Base-by-base conservation (phyloP, 2,888 invertebrate species). In the Lymantria monacha region DNA sequence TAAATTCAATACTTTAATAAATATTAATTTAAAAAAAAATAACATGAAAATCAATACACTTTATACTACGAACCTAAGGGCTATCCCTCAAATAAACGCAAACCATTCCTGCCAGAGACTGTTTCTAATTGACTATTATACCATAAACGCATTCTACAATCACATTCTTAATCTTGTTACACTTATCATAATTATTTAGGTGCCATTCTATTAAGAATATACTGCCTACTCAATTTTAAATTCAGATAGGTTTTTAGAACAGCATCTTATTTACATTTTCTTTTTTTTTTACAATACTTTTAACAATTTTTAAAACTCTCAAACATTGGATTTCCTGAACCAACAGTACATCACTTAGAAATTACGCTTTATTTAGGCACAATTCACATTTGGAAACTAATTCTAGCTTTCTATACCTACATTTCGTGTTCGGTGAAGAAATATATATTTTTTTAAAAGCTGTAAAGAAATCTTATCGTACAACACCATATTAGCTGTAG, bases 331-430 rank as follows among this genome's bases (percentile, higher is more conserved):
- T 47, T 48, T 61, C 59, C 56, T 66, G 62, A 60, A 70, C 61
- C 61, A 68, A 58, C 67, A 65, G 63, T 64, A 66, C 61, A 61
- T 70, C 66, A 70, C 71, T 74, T 75, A 72, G 62, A 67, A 64
- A 66, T 76, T 70, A 79, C 70, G 68, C 77, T 61, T 82, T 81
- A 74, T 83, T 83, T 82, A 91, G 90, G 90, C 90, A 91, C 90
- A 79, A 85, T 85, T 88, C 85, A 86, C 81, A 78, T 86, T 75
- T 70, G 73, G 76, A 78, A 73, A 78, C 85, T 87, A 88, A 61
- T 70, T 78, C 89, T 90, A 89, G 89, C 88, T 77, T 80, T 79
- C 85, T 88, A 87, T 59, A 72, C 66, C 77, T 84, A 83, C 74
- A 46, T 58, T 69, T 61, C 64, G 60, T 47, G 57, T 74, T 69